phyloP scores from a whole-genome alignment of 2,888 invertebrate genomes.

The Heliothis peltigera region DNA sequence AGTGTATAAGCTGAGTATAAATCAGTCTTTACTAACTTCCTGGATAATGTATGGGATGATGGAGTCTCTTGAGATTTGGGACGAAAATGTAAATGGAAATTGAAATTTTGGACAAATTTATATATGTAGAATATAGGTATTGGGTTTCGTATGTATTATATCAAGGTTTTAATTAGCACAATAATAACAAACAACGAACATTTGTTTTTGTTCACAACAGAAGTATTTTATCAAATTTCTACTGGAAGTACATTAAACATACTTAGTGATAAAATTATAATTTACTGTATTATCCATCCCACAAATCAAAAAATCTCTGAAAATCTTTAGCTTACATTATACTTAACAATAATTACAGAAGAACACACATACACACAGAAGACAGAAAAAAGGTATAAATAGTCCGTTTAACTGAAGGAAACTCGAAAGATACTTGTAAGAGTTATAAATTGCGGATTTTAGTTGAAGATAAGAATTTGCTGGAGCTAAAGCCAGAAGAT shows the following conservation, averaged over 20 bases:
- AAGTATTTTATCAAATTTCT: too few species aligned
- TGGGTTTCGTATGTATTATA: too few species aligned
- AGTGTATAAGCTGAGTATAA: constrained; percentile 14
- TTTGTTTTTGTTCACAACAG: too few species aligned
- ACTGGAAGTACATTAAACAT: too few species aligned
- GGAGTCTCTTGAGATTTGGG: constrained; percentile 15
- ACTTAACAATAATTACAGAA: too few species aligned
- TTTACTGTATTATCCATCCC: too few species aligned
- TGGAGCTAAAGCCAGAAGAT: constrained; percentile 8
- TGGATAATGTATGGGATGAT: constrained; percentile 31
- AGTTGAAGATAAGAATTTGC: constrained; percentile 5
- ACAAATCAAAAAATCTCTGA: too few species aligned
- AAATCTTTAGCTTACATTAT: too few species aligned
- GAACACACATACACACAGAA: background rate
- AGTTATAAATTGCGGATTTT: constrained; percentile 28
- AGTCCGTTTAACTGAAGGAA: constrained; percentile 15
- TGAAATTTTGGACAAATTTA: background rate
- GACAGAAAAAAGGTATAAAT: background rate
- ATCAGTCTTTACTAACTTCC: constrained; percentile 16
- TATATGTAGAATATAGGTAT: background rate
- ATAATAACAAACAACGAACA: too few species aligned
- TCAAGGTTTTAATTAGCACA: too few species aligned
- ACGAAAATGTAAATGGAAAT: background rate
- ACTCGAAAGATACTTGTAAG: constrained; percentile 4
- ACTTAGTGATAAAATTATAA: too few species aligned